phyloP scores from a whole-genome alignment of 92 coral and sea anemone genomes.

The Palythoa grandis region DNA sequence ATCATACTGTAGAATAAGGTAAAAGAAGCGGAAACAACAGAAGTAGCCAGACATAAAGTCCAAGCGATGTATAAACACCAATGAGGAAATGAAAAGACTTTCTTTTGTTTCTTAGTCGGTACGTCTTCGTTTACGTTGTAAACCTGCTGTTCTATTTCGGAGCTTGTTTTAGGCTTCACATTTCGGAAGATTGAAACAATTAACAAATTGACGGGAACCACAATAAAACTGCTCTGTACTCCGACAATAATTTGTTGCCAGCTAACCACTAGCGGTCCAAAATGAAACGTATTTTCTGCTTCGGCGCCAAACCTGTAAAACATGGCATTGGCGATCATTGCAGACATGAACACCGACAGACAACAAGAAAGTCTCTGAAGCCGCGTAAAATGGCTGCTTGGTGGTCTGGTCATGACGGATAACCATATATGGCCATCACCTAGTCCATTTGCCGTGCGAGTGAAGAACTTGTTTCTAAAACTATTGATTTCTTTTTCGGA shows the following conservation, averaged over 20 bases:
- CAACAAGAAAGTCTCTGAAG: constrained; percentile 96
- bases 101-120: constrained; percentile 18
- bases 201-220: constrained; percentile 83
- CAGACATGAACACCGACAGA: constrained; percentile 83
- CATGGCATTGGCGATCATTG: constrained; percentile 96
- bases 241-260: constrained; percentile 84
- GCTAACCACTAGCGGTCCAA: constrained; percentile 86
- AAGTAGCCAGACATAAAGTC: constrained; percentile 67
- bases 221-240: constrained; percentile 84
- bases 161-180: constrained; percentile 60
- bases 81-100: constrained; percentile 67
- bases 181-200: constrained; percentile 88
- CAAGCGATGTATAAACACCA: constrained; percentile 83
- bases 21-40: constrained; percentile 80
- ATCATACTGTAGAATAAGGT: constrained; percentile 91
- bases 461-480: constrained; percentile 85
- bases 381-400: constrained; percentile 92
- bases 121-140: constrained; percentile 48
- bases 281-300: constrained; percentile 71
- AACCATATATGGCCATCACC: constrained; percentile 98
- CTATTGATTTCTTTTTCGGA: constrained; percentile 74
- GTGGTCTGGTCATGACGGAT: constrained; percentile 92
- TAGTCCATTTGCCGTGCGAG: constrained; percentile 77
- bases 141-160: constrained; percentile 34
- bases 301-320: constrained; percentile 88